phyloP scores from a whole-genome alignment of 2,888 invertebrate species.

The Lucinisca nassula region DNA sequence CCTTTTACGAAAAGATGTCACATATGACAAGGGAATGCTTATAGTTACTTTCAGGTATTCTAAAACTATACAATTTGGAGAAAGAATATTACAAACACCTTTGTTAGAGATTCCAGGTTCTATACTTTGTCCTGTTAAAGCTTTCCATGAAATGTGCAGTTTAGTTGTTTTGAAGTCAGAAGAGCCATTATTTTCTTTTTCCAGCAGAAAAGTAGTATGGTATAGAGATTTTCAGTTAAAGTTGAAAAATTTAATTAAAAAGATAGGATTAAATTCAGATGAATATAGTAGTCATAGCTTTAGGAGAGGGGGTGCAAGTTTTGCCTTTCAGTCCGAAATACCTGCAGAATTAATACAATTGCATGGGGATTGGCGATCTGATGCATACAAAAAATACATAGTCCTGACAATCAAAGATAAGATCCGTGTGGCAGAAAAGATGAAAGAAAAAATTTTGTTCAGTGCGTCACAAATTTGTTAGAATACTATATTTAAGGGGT shows the following conservation, averaged over 20 bases:
- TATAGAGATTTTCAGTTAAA: neutral
- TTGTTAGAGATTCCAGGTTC: slow-evolving; percentile 13
- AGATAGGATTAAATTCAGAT: neutral
- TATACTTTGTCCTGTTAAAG: slow-evolving; percentile 15
- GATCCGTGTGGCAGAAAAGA: no score
- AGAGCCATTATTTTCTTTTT: slow-evolving; percentile 1
- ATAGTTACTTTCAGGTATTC: slow-evolving; percentile 11
- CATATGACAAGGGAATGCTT: neutral
- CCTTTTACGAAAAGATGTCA: neutral
- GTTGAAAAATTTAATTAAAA: slow-evolving; percentile 5
- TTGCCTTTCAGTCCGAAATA: no score
- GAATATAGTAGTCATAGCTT: no score
- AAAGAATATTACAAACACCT: slow-evolving; percentile 12
- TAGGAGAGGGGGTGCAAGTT: no score
- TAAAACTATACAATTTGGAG: slow-evolving; percentile 30
- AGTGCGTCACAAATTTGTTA: no score
- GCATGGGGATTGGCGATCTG: no score
- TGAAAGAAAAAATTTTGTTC: no score
- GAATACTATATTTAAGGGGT: no score
- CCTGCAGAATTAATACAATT: no score
- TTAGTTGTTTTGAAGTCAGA: neutral
- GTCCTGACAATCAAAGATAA: no score
- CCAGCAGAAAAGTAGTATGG: neutral
- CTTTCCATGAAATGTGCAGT: slow-evolving; percentile 4
- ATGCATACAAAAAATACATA: no score